Conservation (phyloP, 1,140 invertebrate species). For the Brachionus manjavacas region DNA sequence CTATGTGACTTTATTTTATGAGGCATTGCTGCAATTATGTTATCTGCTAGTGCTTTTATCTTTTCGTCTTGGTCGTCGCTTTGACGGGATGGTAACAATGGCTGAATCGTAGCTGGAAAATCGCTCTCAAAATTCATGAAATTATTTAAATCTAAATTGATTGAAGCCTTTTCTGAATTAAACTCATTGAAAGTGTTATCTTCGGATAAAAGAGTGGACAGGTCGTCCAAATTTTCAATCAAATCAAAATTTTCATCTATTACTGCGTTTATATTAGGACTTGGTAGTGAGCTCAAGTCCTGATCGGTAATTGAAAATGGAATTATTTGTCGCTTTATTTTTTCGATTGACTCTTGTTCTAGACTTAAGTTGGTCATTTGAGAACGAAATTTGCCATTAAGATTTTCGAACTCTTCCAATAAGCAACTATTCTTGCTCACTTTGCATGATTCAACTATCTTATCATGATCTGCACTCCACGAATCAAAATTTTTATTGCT, state of each 20-base stretch:
- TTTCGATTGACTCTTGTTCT: background rate
- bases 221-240: background rate
- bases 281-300: constrained; percentile 1
- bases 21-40: constrained; percentile 94
- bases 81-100: constrained; percentile 43
- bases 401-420: background rate
- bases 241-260: constrained; percentile 11
- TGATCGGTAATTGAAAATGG: constrained; percentile 4
- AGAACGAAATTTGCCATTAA: background rate
- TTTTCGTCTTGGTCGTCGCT: constrained; percentile 70
- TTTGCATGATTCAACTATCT: background rate
- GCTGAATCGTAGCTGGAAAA: constrained; percentile 14
- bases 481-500: background rate
- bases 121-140: background rate
- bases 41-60: constrained; percentile 83
- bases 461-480: background rate
- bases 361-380: background rate
- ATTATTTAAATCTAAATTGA: constrained; percentile 1
- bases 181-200: background rate
- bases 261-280: background rate
- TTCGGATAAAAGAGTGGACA: background rate
- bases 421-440: background rate
- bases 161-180: background rate
- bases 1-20: constrained; percentile 79
- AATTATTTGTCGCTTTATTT: background rate